phyloP scores from a whole-genome alignment of 1,140 invertebrate genomes.

The Temnothorax longispinosus region DNA sequence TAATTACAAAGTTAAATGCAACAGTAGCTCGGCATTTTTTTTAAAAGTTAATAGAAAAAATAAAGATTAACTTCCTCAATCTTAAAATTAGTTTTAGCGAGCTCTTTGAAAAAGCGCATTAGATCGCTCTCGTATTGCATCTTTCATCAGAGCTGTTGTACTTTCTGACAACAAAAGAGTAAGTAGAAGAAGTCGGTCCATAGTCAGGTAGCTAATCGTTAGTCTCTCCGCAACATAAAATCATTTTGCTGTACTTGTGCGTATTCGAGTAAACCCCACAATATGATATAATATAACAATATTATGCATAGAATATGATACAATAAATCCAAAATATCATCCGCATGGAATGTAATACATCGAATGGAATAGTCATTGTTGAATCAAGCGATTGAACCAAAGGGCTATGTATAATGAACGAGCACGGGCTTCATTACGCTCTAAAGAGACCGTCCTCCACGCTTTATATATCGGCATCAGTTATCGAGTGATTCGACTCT shows the following conservation, averaged over 20 bases:
- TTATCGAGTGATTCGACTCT: conserved; percentile 7
- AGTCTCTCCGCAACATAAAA: neutral
- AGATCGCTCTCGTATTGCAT: neutral
- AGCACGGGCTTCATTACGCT: neutral
- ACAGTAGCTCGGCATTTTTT: neutral
- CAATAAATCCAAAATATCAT: neutral
- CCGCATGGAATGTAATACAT: neutral
- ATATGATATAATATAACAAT: neutral
- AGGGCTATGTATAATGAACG: neutral
- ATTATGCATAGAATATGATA: neutral
- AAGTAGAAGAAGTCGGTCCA: neutral
- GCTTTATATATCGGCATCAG: neutral
- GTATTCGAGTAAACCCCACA: neutral
- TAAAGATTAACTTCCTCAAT: neutral
- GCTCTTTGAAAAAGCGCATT: neutral
- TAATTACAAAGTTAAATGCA: neutral
- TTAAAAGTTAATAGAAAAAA: neutral
- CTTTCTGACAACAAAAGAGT: neutral
- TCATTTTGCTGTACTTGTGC: neutral
- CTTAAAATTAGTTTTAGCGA: neutral
- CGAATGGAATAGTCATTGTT: neutral
- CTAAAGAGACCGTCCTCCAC: neutral
- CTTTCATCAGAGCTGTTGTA: neutral
- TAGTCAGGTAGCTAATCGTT: neutral
- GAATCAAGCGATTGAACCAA: neutral